Evolutionary conservation across 1,140 invertebrate genomes (phyloP).

Genomic region (Cherax destructor): DNA sequence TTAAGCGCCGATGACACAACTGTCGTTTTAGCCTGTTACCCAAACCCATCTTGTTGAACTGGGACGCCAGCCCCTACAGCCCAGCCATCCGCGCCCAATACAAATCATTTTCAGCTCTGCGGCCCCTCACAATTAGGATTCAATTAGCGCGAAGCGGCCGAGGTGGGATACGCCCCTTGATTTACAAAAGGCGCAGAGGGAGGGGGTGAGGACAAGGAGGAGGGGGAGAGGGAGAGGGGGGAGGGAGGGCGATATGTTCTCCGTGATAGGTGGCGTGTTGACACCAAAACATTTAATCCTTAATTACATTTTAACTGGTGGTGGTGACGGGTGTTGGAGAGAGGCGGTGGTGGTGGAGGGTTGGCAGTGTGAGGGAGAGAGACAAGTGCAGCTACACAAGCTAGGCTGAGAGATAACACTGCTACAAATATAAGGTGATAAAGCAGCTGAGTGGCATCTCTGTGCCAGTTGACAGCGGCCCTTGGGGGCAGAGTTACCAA

Average conservation of each 20-base stretch:
- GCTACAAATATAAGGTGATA: neutral
- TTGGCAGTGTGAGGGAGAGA: neutral
- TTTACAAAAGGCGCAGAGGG: constrained; percentile 33
- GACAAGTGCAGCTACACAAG: neutral
- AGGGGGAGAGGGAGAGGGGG: neutral
- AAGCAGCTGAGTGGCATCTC: neutral
- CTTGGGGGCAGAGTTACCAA: constrained; percentile 42
- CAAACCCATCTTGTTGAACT: constrained; percentile 53
- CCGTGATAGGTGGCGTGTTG: constrained; percentile 36
- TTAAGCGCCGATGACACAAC: constrained; percentile 49
- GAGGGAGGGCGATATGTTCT: constrained; percentile 40
- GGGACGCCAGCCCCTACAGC: constrained; percentile 16
- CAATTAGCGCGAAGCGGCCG: constrained; percentile 37
- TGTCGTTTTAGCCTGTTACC: constrained; percentile 54
- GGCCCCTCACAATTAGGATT: constrained; percentile 51
- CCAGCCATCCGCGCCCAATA: constrained; percentile 37
- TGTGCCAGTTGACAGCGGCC: constrained; percentile 41
- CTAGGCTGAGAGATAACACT: neutral
- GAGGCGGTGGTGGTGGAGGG: neutral
- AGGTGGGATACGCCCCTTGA: constrained; percentile 46
- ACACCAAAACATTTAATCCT: constrained; percentile 38
- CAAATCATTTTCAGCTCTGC: constrained; percentile 56
- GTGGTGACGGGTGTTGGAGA: neutral
- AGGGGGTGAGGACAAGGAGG: neutral
- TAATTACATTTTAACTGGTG: constrained; percentile 22